These are phyloP conservation scores for rat (Rattus norvegicus) DNA, from an alignment of 2,113 vertebrate species.

Conservation along the genomic window DNA sequence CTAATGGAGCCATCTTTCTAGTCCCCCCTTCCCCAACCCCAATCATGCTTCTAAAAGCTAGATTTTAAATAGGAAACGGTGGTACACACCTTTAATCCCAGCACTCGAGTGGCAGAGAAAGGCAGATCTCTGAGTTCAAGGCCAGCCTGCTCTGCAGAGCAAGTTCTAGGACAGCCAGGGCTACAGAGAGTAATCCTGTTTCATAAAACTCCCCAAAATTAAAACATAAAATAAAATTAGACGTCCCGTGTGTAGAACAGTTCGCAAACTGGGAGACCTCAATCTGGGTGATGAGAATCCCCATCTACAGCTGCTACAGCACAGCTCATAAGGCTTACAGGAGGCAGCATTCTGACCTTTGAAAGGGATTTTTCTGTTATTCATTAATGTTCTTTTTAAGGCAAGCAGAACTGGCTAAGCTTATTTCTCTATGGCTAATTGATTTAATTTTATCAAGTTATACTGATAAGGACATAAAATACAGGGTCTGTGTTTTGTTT, in stretches of 20 bases:
- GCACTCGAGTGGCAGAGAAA: no score
- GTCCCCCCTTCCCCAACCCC: background rate
- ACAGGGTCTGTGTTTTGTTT: background rate
- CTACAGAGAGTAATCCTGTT: background rate
- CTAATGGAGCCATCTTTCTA: background rate
- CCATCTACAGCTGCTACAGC: no score
- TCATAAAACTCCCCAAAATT: background rate
- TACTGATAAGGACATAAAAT: background rate
- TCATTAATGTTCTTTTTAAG: conserved; percentile 7
- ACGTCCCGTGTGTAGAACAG: background rate
- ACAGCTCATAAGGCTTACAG: background rate
- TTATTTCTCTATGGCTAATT: background rate
- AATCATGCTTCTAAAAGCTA: background rate
- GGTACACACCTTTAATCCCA: no score
- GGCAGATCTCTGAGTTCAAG: background rate
- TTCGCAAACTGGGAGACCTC: background rate
- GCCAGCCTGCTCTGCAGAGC: background rate
- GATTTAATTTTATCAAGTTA: background rate
- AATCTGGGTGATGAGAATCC: background rate
- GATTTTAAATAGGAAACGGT: background rate
- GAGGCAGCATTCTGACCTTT: background rate
- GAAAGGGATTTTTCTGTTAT: background rate
- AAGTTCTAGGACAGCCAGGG: background rate
- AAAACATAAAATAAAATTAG: background rate
- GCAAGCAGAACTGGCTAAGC: background rate